Conservation (phyloP, 1,140 invertebrate genomes). For the Marisa cornuarietis region DNA sequence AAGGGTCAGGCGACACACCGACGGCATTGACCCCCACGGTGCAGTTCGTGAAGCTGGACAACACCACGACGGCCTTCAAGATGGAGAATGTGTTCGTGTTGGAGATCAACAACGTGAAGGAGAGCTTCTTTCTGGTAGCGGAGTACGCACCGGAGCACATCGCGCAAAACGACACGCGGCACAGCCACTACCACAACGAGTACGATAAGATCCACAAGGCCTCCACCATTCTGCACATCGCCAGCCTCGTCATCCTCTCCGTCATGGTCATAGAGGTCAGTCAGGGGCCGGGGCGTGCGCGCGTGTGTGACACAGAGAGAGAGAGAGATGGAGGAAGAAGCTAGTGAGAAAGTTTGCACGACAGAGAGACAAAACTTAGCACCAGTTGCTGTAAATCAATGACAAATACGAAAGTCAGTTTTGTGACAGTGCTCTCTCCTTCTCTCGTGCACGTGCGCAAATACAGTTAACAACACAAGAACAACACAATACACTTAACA, state of each 20-base stretch:
- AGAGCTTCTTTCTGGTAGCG: slow-evolving; percentile 40
- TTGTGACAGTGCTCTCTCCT: no score
- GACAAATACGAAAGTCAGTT: not conserved
- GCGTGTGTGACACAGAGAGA: not conserved
- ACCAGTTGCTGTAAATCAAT: no score
- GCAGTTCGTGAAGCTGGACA: not conserved
- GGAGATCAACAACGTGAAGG: slow-evolving; percentile 39
- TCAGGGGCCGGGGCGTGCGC: not conserved
- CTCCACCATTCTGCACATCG: slow-evolving; percentile 37
- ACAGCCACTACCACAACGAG: slow-evolving; percentile 29
- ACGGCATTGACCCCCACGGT: not conserved
- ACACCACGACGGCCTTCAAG: slow-evolving; percentile 1
- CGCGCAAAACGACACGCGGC: slow-evolving; percentile 27
- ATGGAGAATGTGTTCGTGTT: slow-evolving; percentile 35
- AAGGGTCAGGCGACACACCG: no score
- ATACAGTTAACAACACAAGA: no score
- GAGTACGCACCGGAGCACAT: slow-evolving; percentile 32
- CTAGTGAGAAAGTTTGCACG: not conserved
- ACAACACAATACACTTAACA: no score
- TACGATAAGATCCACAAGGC: slow-evolving; percentile 35
- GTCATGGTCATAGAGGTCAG: slow-evolving; percentile 47
- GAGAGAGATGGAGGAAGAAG: not conserved
- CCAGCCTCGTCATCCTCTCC: slow-evolving; percentile 39
- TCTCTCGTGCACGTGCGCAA: no score
- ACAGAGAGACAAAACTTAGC: not conserved